Conservation (phyloP, 2,797 vertebrate genomes). For the Peromyscus melanophrys region DNA sequence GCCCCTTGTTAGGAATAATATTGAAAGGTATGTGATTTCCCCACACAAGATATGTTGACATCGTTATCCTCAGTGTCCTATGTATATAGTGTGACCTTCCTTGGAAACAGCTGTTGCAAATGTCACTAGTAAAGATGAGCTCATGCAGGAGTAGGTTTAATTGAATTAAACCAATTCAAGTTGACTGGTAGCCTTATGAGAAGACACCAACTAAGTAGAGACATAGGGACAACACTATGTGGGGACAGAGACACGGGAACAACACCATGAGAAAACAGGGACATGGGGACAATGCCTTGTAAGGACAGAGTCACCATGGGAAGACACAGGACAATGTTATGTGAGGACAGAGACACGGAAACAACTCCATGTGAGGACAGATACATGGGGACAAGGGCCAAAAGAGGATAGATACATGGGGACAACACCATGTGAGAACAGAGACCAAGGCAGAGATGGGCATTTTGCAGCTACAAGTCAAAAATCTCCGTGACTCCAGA, state of each 20-base stretch:
- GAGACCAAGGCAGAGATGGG: background rate
- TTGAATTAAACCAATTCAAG: background rate
- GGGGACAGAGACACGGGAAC: background rate
- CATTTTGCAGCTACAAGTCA: rapidly evolving
- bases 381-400: background rate
- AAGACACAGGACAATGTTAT: no score
- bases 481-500: background rate
- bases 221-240: background rate
- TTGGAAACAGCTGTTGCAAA: background rate
- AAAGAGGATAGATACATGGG: background rate
- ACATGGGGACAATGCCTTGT: no score
- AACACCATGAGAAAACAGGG: background rate
- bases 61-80: no score
- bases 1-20: no score
- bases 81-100: background rate
- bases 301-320: no score
- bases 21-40: background rate
- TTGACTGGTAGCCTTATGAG: background rate
- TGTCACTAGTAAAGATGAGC: background rate
- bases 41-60: background rate
- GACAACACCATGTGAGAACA: background rate
- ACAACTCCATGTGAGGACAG: background rate
- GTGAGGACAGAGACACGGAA: no score
- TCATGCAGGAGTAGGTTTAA: background rate
- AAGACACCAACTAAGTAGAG: background rate